Conservation (phyloP, 2,888 invertebrate genomes). For the Physocephala rufipes region DNA sequence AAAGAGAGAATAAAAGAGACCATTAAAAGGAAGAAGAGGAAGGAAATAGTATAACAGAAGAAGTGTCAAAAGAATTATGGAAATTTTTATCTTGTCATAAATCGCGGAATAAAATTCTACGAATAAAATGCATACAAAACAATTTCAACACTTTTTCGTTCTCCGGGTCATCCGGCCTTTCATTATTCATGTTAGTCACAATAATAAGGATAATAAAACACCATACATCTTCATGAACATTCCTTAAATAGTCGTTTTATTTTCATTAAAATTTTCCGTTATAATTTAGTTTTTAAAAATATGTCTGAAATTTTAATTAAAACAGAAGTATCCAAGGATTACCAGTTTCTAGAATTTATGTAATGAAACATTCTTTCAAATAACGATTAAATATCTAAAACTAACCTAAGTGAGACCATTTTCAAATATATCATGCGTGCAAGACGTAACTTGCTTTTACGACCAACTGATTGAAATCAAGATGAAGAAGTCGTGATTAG, state of each 20-base stretch:
- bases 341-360: no score
- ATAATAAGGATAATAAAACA: no score
- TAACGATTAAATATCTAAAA: neutral
- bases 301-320: neutral
- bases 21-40: neutral
- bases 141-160: neutral
- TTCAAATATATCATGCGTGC: no score
- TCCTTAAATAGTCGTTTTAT: neutral
- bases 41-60: neutral
- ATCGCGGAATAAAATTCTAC: neutral
- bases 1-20: neutral
- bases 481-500: no score
- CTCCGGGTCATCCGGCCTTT: neutral
- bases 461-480: no score
- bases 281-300: slow-evolving; percentile 35
- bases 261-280: slow-evolving; percentile 33
- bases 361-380: neutral
- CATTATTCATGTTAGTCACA: no score
- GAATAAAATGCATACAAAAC: neutral
- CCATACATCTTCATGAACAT: neutral
- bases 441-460: no score
- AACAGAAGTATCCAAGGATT: no score
- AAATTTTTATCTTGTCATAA: slow-evolving; percentile 8
- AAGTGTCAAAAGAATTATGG: slow-evolving; percentile 7
- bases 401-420: no score